Evolutionary conservation across 2,888 invertebrate genomes (phyloP), one percentile per base, ranked within the genome.

Genomic region (Drosophila emarginata): DNA sequence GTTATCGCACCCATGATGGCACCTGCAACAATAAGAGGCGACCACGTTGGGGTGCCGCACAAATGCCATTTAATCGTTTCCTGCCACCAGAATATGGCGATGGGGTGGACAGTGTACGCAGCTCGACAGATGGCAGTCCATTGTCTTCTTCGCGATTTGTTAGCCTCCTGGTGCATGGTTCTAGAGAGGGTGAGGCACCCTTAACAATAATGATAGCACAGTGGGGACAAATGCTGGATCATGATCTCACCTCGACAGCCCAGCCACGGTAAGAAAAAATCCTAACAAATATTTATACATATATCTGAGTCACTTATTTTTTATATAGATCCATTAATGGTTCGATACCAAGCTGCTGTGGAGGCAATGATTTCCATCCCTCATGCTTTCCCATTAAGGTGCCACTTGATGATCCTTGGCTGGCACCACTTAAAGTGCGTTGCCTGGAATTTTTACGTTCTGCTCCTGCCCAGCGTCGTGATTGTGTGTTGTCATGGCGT

Each of bases 211-310:
- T 96, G 94, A 93, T 96, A 67, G 97, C 97, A 94, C 97, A 97
- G 89, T 97, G 97, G 96, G 97, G 97, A 0, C 97, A 98, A 91
- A 95, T 98, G 79, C 88, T 98, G 66, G 97, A 97, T 89, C 97
- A 98, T 86, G 97, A 98, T 89, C 92, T 98, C 74, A 96, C 96
- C 45, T 95, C 96, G 0, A 95, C 96, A 4, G 95, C 95, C 0
- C 96, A 96, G 82, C 94, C 95, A 1, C 93, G 95, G 91, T 92
- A 78, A 77, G 78, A 23, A 1, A 7, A 2, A 9, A 0, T 2
- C 18, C n/a, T 12, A 1, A 15, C 9, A 28, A 1, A 2, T 14
- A 18, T 26, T 26, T 6, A 26, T 1, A 15, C 9, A 28, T 0
- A 2, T 14, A 18, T 26, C 5, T 6, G 5, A 4, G 5, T 26